These are phyloP conservation scores for Sturmia bella DNA, from an alignment of 2,888 invertebrate genomes.

Conservation along the genomic window DNA sequence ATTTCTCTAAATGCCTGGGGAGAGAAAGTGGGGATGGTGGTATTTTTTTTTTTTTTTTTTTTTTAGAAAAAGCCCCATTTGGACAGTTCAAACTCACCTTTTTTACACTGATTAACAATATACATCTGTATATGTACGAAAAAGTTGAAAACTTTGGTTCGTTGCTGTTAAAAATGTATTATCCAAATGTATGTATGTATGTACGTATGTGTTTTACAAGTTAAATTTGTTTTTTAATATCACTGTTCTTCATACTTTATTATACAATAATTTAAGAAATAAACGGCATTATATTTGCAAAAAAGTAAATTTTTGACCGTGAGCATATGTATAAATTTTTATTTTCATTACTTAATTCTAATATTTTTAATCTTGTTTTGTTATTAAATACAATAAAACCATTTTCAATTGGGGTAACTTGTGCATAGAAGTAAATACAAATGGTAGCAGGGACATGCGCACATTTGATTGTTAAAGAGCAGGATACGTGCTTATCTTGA, in stretches of 20 bases:
- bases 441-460: conserved; percentile 45
- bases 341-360: conserved; percentile 1
- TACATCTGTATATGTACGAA: background rate
- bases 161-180: too few relatives aligned
- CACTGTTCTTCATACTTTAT: background rate
- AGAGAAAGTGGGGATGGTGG: too few relatives aligned
- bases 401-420: conserved; percentile 53
- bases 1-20: too few relatives aligned
- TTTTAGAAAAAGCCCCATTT: background rate
- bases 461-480: conserved; percentile 26
- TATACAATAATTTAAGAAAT: background rate
- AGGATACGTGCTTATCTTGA: conserved; percentile 29
- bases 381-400: conserved; percentile 49
- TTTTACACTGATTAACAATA: background rate
- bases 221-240: background rate
- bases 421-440: conserved; percentile 5
- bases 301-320: too few relatives aligned
- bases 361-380: conserved; percentile 47
- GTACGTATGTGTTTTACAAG: too few relatives aligned
- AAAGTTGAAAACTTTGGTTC: background rate
- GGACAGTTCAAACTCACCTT: background rate
- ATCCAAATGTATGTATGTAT: too few relatives aligned
- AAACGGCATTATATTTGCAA: too few relatives aligned
- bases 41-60: background rate
- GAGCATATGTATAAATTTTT: background rate